These are phyloP conservation scores for Ciconia boyciana DNA, from an alignment of 2,113 vertebrate genomes.

Conservation along the genomic window DNA sequence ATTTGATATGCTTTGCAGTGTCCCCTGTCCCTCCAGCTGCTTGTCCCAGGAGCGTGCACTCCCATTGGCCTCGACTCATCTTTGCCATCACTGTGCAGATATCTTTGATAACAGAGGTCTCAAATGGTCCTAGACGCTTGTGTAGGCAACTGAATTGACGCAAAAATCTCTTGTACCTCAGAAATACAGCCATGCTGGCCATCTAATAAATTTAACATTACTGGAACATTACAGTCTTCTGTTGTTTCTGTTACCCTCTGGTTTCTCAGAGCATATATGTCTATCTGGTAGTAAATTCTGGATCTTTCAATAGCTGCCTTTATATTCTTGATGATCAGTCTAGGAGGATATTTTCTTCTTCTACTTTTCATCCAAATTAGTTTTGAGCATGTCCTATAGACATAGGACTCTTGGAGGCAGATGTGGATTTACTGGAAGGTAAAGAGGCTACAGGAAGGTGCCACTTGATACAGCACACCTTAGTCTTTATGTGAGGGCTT, in stretches of 20 bases:
- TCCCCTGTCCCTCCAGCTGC: background rate
- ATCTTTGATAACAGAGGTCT: background rate
- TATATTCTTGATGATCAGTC: background rate
- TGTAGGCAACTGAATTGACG: background rate
- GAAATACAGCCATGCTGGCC: background rate
- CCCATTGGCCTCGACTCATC: background rate
- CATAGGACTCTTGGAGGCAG: background rate
- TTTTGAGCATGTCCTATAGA: background rate
- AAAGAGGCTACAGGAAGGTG: background rate
- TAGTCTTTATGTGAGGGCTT: background rate
- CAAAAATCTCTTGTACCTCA: background rate
- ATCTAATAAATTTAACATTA: background rate
- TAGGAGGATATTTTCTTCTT: background rate
- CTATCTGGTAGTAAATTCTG: background rate
- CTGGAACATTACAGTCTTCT: background rate
- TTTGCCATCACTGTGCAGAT: background rate
- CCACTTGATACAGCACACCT: background rate
- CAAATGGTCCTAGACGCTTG: background rate
- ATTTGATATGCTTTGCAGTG: background rate
- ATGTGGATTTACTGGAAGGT: background rate
- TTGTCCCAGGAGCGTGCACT: background rate
- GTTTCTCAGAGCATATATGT: background rate
- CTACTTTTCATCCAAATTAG: background rate
- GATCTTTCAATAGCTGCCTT: background rate
- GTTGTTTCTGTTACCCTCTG: background rate